phyloP scores from a whole-genome alignment of 1,140 invertebrate species.

The Ptiloglossa arizonensis region DNA sequence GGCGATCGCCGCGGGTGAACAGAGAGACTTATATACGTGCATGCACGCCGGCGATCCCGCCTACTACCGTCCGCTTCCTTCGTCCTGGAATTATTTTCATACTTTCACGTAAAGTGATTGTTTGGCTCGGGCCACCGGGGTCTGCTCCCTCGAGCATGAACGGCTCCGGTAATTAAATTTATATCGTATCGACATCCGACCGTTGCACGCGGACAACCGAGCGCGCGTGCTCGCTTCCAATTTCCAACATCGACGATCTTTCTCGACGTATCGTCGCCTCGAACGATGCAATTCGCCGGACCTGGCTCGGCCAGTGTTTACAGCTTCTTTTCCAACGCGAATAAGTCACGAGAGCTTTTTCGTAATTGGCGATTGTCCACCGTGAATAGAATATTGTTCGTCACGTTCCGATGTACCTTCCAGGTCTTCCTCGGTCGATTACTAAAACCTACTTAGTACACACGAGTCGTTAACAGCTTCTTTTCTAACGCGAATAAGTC shows the following conservation, averaged over 20 bases:
- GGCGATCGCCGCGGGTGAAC: not conserved
- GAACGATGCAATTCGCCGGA: no score
- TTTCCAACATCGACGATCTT: slow-evolving; percentile 2
- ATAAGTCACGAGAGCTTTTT: no score
- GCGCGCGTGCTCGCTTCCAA: not conserved
- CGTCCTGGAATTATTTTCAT: slow-evolving; percentile 77
- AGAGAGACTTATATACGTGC: slow-evolving; percentile 33
- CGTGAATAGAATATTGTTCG: no score
- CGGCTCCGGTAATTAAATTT: slow-evolving; percentile 80
- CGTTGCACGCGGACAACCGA: slow-evolving; percentile 59
- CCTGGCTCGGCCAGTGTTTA: no score
- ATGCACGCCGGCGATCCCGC: slow-evolving; percentile 37
- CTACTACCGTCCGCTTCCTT: slow-evolving; percentile 61
- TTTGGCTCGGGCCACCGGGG: slow-evolving; percentile 73
- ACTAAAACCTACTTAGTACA: no score
- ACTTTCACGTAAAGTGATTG: slow-evolving; percentile 81
- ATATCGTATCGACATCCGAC: slow-evolving; percentile 75
- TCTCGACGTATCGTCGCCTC: not conserved
- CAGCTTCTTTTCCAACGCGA: no score
- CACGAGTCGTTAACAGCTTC: no score
- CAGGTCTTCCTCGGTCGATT: no score
- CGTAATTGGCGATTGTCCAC: no score
- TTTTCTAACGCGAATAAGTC: no score
- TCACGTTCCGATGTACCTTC: no score
- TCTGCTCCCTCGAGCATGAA: slow-evolving; percentile 78